Conservation (phyloP, 2,888 invertebrate species). For the Dryobota labecula region DNA sequence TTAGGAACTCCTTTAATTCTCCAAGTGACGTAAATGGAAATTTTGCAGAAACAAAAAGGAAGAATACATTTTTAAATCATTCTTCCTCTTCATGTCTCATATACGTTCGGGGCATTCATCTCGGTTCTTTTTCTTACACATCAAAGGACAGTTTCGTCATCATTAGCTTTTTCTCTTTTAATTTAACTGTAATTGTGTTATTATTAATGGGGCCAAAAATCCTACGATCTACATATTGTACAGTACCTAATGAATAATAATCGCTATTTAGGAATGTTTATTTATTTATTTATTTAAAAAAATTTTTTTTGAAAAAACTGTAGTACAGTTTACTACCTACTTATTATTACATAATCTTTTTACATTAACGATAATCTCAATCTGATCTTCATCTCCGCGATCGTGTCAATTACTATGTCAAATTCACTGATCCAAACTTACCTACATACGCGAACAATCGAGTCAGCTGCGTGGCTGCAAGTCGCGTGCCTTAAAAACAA, state of each 20-base stretch:
- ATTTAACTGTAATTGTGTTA: neutral
- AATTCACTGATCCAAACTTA: conserved; percentile 74
- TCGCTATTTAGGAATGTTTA: neutral
- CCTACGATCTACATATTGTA: neutral
- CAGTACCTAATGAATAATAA: neutral
- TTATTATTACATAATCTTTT: conserved; percentile 12
- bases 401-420: conserved; percentile 70
- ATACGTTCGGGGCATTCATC: conserved; percentile 29
- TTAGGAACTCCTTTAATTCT: conserved; percentile 7
- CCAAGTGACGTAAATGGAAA: conserved; percentile 7
- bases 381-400: conserved; percentile 34
- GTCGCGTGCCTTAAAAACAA: conserved; percentile 86
- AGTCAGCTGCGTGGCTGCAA: conserved; percentile 67
- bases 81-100: conserved; percentile 17
- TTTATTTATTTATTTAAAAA: too few relatives aligned
- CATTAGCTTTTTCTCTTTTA: conserved; percentile 1
- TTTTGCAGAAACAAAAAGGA: neutral
- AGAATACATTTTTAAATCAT: neutral
- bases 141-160: neutral
- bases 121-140: neutral
- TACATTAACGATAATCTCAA: conserved; percentile 20
- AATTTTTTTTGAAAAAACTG: neutral
- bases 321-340: neutral
- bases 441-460: conserved; percentile 58
- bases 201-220: neutral